phyloP scores from a whole-genome alignment of 1,140 invertebrate species.

The Subanguina moxae region DNA sequence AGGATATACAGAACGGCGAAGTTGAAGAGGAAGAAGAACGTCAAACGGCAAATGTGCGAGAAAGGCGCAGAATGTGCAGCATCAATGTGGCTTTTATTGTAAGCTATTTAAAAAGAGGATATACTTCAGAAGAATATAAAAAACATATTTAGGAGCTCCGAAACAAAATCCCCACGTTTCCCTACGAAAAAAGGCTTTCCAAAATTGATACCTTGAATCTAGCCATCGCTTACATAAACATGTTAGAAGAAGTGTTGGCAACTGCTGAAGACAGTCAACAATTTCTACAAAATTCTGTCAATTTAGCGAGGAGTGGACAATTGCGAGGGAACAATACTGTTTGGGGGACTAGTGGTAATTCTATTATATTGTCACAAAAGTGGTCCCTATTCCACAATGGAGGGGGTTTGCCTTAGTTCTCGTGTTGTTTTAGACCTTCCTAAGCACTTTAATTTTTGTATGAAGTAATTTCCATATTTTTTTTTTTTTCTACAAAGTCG shows the following conservation, averaged over 20 bases:
- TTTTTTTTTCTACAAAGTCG: too few relatives aligned
- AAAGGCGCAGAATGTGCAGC: constrained; percentile 89
- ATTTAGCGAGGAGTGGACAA: constrained; percentile 35
- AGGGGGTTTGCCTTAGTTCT: too few relatives aligned
- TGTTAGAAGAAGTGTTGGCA: constrained; percentile 82
- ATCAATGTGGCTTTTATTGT: constrained; percentile 90
- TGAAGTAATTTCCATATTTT: constrained; percentile 10
- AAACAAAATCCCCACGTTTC: constrained; percentile 90
- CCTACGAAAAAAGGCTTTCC: constrained; percentile 93
- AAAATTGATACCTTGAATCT: constrained; percentile 92
- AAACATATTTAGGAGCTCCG: constrained; percentile 60
- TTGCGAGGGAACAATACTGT: constrained; percentile 25
- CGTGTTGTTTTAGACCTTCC: not conserved
- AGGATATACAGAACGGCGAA: not conserved
- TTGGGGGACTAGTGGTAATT: constrained; percentile 57
- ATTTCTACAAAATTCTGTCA: constrained; percentile 45
- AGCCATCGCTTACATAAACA: constrained; percentile 95
- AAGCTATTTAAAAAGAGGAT: not conserved
- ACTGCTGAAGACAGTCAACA: constrained; percentile 40
- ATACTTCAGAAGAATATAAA: not conserved
- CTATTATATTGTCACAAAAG: constrained; percentile 3
- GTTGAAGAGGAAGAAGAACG: constrained; percentile 64
- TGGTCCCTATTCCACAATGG: too few relatives aligned
- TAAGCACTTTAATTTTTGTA: not conserved
- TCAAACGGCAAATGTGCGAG: constrained; percentile 85